Conservation (phyloP, 35 echinoderm and acorn worm species). For the Stichopus chloronotus region DNA sequence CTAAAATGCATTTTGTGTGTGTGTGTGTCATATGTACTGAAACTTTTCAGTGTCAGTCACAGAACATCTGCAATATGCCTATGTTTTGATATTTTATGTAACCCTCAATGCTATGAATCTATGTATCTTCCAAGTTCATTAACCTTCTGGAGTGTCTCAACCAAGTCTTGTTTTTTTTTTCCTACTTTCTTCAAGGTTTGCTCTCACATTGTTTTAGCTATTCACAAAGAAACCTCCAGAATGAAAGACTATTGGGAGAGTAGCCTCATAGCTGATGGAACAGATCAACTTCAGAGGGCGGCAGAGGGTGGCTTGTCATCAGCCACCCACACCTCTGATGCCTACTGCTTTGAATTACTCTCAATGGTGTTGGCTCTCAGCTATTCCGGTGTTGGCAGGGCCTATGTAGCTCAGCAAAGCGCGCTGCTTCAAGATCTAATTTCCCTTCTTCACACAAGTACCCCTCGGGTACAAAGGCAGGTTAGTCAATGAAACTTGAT, state of each 20-base stretch:
- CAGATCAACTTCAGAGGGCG: not conserved
- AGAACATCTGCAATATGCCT: too few relatives aligned
- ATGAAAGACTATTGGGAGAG: conserved; percentile 91
- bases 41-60: too few relatives aligned
- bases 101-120: too few relatives aligned
- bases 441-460: conserved; percentile 89
- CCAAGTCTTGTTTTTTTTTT: too few relatives aligned
- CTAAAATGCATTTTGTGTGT: too few relatives aligned
- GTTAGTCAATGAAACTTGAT: conserved; percentile 24
- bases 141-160: too few relatives aligned
- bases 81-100: too few relatives aligned
- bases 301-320: not conserved
- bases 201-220: conserved; percentile 96
- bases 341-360: conserved; percentile 99
- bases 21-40: too few relatives aligned
- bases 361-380: conserved; percentile 98
- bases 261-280: conserved; percentile 42
- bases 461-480: conserved; percentile 97
- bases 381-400: conserved; percentile 87
- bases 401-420: conserved; percentile 90
- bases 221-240: conserved; percentile 92
- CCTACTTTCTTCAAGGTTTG: conserved; percentile 67
- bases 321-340: conserved; percentile 65
- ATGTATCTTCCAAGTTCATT: too few relatives aligned
- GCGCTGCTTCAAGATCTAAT: conserved; percentile 83